Evolutionary conservation across 2,113 vertebrate genomes (phyloP), one percentile per base, ranked within the genome.

Genomic region (Muscicapa adusta): DNA sequence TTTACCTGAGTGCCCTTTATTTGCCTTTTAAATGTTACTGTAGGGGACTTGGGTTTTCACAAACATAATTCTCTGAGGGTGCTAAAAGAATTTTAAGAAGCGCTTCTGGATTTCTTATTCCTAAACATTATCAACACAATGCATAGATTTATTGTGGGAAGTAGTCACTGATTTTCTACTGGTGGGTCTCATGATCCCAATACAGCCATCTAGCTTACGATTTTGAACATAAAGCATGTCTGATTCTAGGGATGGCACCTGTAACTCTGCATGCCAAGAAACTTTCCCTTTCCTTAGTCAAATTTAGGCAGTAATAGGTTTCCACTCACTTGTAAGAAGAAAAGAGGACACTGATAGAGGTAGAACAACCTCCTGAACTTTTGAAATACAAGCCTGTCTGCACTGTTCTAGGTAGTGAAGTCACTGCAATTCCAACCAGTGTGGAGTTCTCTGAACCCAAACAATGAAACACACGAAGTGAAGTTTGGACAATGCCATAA

Each of bases 21-120:
- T 81, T 68, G 63, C 18, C 65, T 96, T 96, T 94, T 92, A 80
- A 63, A 94, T 31, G 36, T 72, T 91, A 86, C 33, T 87, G 38
- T 53, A 88, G 29, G 34, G 40, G 20, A 90, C 81, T 65, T 65
- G n/a, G 15, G 36, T 63, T 90, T 80, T 91, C 66, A 86, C n/a
- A 91, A 90, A 91, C 40, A 76, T 9, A 83, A 6, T 17, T 72
- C 50, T 96, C 88, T 47, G 8, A 81, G 33, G 24, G 12, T 2
- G 24, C 34, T 51, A 57, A 48, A 29, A 89, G 51, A 93, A 79
- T 73, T n/a, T 73, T 20, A 71, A 61, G 60, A 23, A 70, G 36
- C 22, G 12, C 17, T 95, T 86, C 51, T 68, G 95, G 28, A 76
- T 43, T 88, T 17, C 73, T 91, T 92, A 58, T 48, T 93, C 25